phyloP scores from a whole-genome alignment of 2,888 invertebrate genomes.

The Euplagia quadripunctaria region DNA sequence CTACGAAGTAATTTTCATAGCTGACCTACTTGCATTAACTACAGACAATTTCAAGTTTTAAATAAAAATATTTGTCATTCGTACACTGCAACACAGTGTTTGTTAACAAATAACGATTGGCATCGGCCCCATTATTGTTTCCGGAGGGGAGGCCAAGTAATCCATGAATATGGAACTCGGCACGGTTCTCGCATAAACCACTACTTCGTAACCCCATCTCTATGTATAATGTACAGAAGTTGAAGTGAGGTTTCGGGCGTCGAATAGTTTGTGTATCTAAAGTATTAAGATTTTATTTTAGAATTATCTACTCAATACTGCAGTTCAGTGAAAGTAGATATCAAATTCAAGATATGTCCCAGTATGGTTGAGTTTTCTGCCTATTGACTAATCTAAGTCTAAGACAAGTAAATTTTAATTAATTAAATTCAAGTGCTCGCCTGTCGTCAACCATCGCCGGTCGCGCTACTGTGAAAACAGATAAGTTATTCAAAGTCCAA shows the following conservation, averaged over 20 bases:
- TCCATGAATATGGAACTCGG: conserved; percentile 48
- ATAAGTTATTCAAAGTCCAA: too few relatives aligned
- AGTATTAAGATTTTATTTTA: not conserved
- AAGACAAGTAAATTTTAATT: too few relatives aligned
- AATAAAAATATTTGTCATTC: conserved; percentile 35
- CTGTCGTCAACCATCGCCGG: too few relatives aligned
- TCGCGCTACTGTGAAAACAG: too few relatives aligned
- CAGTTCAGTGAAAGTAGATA: not conserved
- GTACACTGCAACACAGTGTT: conserved; percentile 26
- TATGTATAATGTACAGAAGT: conserved; percentile 45
- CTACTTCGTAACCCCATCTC: conserved; percentile 39
- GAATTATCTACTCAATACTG: not conserved
- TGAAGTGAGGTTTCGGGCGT: conserved; percentile 27
- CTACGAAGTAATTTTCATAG: too few relatives aligned
- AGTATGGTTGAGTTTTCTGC: too few relatives aligned
- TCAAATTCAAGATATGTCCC: not conserved
- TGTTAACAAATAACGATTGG: conserved; percentile 50
- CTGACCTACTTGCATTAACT: conserved; percentile 1
- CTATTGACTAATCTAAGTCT: too few relatives aligned
- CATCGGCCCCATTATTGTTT: conserved; percentile 51
- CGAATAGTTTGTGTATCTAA: not conserved
- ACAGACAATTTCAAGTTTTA: conserved; percentile 26
- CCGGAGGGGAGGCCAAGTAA: conserved; percentile 36
- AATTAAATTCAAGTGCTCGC: too few relatives aligned
- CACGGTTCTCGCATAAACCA: conserved; percentile 46